A percentile compares a stretch with the other conserved stretches of the same genome.
phyloP scores from a whole-genome alignment of 2,113 vertebrate genomes.

The Trichechus manatus region DNA sequence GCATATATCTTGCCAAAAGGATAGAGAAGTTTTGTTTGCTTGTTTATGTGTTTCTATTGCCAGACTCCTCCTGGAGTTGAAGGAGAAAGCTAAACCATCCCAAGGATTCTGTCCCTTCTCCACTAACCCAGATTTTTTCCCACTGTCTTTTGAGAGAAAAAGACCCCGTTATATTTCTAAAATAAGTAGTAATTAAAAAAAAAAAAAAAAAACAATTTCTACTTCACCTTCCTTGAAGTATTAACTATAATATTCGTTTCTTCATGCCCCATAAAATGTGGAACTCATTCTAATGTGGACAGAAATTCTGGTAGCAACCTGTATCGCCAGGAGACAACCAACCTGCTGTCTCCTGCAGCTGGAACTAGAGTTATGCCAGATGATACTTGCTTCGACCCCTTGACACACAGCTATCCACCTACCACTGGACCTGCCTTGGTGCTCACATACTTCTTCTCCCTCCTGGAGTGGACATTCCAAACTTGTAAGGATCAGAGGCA shows the following conservation, averaged over 20 bases:
- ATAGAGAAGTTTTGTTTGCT: neutral
- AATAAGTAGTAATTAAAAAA: neutral
- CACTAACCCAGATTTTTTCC: neutral
- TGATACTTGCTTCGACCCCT: neutral
- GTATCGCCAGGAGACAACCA: neutral
- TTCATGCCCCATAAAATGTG: neutral
- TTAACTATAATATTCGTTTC: neutral
- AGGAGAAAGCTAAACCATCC: neutral
- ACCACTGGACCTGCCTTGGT: neutral
- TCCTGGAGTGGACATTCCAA: neutral
- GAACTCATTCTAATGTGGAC: neutral
- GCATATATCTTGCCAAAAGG: slow-evolving; percentile 50
- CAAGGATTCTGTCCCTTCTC: neutral
- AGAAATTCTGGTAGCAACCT: neutral
- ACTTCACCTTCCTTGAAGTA: neutral
- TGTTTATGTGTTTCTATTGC: neutral
- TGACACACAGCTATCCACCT: neutral
- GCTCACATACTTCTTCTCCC: neutral
- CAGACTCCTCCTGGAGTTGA: slow-evolving; percentile 40
- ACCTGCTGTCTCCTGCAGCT: neutral
- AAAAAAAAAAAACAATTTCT: neutral
- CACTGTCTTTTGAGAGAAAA: neutral
- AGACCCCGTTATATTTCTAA: neutral
- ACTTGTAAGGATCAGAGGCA: neutral
- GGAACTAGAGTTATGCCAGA: neutral